Percentiles rank a stretch among this genome's conserved stretches.
Evolutionary conservation across 2,113 vertebrate species (phyloP).

Genomic region (Varanus komodoensis): DNA sequence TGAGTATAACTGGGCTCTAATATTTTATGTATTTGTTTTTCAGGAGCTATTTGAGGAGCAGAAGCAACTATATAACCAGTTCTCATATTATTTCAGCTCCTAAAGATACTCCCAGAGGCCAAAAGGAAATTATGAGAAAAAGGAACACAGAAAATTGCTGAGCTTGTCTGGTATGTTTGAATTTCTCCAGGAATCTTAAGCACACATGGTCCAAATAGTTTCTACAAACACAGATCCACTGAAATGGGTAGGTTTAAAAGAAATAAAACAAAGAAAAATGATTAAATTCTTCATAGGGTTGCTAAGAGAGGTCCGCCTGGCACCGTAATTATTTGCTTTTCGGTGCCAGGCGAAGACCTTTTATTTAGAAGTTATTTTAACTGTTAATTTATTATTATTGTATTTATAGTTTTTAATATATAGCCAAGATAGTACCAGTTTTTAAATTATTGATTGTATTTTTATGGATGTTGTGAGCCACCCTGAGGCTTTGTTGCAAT

Average conservation of each 20-base stretch:
- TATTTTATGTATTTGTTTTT: background rate
- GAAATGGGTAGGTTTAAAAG: background rate
- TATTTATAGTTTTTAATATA: too few relatives aligned
- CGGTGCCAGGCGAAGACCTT: too few relatives aligned
- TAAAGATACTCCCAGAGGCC: background rate
- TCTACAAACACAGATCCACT: background rate
- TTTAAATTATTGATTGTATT: too few relatives aligned
- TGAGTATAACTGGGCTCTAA: background rate
- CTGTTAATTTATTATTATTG: too few relatives aligned
- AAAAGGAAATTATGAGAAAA: constrained; percentile 16
- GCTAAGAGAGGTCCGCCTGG: background rate
- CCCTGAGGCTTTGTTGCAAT: too few relatives aligned
- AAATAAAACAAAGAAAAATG: background rate
- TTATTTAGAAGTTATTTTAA: too few relatives aligned
- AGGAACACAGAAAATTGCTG: background rate
- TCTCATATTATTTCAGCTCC: background rate
- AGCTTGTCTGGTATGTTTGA: background rate
- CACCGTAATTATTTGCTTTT: too few relatives aligned
- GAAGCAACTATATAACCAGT: background rate
- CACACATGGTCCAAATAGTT: background rate
- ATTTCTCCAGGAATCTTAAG: background rate
- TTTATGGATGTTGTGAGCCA: too few relatives aligned
- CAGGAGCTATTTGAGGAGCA: background rate
- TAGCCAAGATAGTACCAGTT: too few relatives aligned
- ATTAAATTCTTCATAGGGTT: background rate